These are phyloP conservation scores for Hydrocynus forskahlii DNA, from an alignment of 2,797 vertebrate genomes.

Conservation along the genomic window DNA sequence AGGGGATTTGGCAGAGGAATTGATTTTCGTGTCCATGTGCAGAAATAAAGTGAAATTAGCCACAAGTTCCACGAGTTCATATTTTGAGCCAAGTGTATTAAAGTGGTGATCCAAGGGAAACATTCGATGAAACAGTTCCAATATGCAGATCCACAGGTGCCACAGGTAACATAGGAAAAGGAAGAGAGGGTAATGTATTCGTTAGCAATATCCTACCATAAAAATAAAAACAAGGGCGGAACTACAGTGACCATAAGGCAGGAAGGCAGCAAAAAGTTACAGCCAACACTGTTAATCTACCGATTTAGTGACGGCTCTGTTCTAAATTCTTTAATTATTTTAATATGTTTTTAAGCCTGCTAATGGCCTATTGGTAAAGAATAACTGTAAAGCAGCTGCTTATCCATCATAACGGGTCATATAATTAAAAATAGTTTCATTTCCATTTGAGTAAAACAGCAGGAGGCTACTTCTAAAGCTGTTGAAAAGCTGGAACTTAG, in stretches of 20 bases:
- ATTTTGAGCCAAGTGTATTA: constrained; percentile 69
- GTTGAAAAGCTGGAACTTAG: no score
- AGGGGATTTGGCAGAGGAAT: constrained; percentile 66
- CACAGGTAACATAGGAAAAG: constrained; percentile 99
- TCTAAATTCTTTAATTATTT: background rate
- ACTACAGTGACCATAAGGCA: constrained; percentile 18
- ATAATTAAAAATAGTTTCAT: no score
- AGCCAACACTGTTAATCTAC: background rate
- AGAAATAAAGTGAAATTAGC: constrained; percentile 49
- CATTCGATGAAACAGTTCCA: constrained; percentile 97
- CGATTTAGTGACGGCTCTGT: background rate
- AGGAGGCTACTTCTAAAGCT: no score
- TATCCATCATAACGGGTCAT: background rate
- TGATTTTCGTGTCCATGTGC: constrained; percentile 78
- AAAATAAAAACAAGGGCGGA: constrained; percentile 79
- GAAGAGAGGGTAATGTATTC: constrained; percentile 99
- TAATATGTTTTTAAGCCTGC: no score
- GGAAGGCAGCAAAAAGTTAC: constrained; percentile 6
- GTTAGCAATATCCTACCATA: constrained; percentile 92
- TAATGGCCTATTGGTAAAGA: background rate
- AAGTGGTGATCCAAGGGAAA: constrained; percentile 92
- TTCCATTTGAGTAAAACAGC: no score
- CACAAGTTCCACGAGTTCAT: constrained; percentile 66
- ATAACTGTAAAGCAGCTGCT: background rate
- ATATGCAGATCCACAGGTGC: constrained; percentile 99